phyloP scores from a whole-genome alignment of 2,888 invertebrate genomes.

The Synanthedon tipuliformis region DNA sequence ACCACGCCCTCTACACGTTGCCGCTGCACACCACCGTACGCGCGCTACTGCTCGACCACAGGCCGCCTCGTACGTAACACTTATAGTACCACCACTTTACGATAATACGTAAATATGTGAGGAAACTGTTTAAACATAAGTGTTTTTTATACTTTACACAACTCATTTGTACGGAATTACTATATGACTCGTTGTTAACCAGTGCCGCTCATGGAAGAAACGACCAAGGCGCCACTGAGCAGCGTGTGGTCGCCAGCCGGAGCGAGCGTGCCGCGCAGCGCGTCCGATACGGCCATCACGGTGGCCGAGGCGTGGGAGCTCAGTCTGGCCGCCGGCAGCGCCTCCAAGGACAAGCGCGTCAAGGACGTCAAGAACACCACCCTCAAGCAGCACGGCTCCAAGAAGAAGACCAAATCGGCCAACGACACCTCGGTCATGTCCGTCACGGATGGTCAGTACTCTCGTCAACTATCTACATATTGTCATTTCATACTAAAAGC shows the following conservation, averaged over 20 bases:
- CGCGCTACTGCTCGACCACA: slow-evolving; percentile 75
- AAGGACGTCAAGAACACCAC: slow-evolving; percentile 82
- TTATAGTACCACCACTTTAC: not conserved
- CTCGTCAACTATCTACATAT: not conserved
- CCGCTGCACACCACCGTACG: slow-evolving; percentile 81
- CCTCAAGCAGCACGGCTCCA: slow-evolving; percentile 48
- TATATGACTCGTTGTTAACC: not conserved
- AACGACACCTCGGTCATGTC: slow-evolving; percentile 31
- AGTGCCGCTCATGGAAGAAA: slow-evolving; percentile 48
- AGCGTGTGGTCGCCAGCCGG: slow-evolving; percentile 27
- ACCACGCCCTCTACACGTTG: slow-evolving; percentile 78
- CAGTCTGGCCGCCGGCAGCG: slow-evolving; percentile 87
- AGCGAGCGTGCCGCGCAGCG: slow-evolving; percentile 69
- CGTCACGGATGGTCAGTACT: slow-evolving; percentile 33
- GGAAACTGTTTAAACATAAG: too few relatives aligned
- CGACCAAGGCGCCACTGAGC: slow-evolving; percentile 20
- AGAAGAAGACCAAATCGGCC: slow-evolving; percentile 40
- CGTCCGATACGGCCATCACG: slow-evolving; percentile 82
- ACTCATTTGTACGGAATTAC: too few relatives aligned
- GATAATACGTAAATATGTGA: too few relatives aligned
- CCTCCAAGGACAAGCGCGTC: slow-evolving; percentile 89
- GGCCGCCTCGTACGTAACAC: slow-evolving; percentile 34
- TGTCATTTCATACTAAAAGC: not conserved
- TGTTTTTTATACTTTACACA: too few relatives aligned
- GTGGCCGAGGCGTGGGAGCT: slow-evolving; percentile 83